A percentile compares a stretch with the other conserved stretches of the same genome.
phyloP scores from a whole-genome alignment of 2,113 vertebrate species.

The Elachura formosa region DNA sequence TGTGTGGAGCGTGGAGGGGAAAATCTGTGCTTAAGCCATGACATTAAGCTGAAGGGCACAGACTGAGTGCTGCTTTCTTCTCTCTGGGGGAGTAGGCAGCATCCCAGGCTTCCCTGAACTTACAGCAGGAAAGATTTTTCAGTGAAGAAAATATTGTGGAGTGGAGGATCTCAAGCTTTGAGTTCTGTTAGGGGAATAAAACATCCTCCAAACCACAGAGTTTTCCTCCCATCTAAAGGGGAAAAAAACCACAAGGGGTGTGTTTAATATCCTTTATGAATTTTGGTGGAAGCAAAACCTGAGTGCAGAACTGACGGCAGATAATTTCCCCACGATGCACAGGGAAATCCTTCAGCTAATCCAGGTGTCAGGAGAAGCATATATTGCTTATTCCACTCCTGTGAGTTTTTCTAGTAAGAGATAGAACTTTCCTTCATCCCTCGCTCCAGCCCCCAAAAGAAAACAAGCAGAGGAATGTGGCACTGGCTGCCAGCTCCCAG shows the following conservation, averaged over 20 bases:
- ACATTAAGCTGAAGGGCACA: background rate
- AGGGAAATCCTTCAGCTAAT: background rate
- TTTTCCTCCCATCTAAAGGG: background rate
- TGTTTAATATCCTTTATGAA: background rate
- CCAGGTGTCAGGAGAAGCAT: background rate
- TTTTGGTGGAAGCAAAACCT: background rate
- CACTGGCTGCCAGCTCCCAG: background rate
- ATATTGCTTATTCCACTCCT: background rate
- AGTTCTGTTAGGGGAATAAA: background rate
- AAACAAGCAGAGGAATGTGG: background rate
- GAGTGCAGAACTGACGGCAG: background rate
- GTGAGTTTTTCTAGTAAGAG: background rate
- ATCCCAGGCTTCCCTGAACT: background rate
- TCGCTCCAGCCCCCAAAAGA: background rate
- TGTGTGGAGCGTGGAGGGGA: rapidly evolving
- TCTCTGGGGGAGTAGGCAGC: background rate
- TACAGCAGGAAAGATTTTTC: background rate
- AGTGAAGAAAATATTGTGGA: background rate
- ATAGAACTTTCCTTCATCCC: background rate
- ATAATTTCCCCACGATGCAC: rapidly evolving
- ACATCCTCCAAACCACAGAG: background rate
- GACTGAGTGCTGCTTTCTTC: background rate
- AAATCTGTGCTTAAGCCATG: background rate
- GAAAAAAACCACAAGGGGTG: background rate
- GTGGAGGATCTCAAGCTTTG: background rate